A percentile compares a stretch with the other conserved stretches of the same genome.
phyloP scores from a whole-genome alignment of 2,888 invertebrate genomes.

The Podabrus alpinus region DNA sequence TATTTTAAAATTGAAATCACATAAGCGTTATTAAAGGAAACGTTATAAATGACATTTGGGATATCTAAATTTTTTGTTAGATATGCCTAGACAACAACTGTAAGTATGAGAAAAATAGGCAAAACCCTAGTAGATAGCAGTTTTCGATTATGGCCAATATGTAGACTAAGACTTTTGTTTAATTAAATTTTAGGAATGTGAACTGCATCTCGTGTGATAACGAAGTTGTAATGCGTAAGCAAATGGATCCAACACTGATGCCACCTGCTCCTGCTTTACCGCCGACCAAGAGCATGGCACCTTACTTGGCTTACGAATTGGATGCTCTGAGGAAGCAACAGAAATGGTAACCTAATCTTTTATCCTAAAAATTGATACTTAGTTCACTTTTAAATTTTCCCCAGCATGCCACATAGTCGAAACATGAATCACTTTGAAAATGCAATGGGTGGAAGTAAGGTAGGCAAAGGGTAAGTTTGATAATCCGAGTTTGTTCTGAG shows the following conservation, averaged over 20 bases:
- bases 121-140: too few relatives aligned
- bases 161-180: background rate
- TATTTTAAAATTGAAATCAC: too few relatives aligned
- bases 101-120: too few relatives aligned
- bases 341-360: constrained; percentile 52
- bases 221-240: constrained; percentile 70
- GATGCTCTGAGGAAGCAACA: constrained; percentile 60
- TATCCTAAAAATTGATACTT: background rate
- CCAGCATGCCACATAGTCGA: constrained; percentile 46
- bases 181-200: constrained; percentile 60
- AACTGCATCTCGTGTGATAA: constrained; percentile 80
- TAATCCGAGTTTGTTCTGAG: background rate
- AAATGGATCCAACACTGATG: constrained; percentile 56
- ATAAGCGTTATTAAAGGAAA: too few relatives aligned
- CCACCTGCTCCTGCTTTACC: constrained; percentile 61
- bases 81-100: too few relatives aligned
- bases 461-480: constrained; percentile 38
- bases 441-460: constrained; percentile 47
- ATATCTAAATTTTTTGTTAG: background rate
- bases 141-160: too few relatives aligned
- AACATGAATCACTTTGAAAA: constrained; percentile 56
- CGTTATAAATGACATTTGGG: background rate
- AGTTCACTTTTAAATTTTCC: background rate
- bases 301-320: constrained; percentile 74
- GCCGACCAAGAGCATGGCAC: constrained; percentile 65